These are phyloP conservation scores for Triops longicaudatus DNA, from an alignment of 1,140 invertebrate species.

Conservation along the genomic window DNA sequence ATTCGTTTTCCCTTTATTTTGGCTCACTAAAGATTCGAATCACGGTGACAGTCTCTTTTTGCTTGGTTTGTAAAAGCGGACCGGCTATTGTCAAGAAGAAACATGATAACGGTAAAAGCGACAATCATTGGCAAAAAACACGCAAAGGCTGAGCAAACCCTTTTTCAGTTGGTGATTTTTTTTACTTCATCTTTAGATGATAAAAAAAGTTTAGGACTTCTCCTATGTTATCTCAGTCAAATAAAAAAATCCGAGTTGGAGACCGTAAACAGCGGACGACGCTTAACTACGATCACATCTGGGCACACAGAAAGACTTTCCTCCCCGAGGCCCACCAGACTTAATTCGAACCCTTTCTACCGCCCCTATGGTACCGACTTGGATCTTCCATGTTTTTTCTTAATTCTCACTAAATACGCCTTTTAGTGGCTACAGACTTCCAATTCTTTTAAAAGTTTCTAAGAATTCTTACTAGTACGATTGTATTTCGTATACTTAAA, in stretches of 20 bases:
- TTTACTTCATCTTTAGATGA: background rate
- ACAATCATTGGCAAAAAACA: slow-evolving; percentile 7
- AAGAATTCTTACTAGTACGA: too few relatives aligned
- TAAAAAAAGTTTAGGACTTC: too few relatives aligned
- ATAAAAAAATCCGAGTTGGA: background rate
- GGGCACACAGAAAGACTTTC: background rate
- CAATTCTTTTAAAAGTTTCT: too few relatives aligned
- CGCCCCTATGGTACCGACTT: background rate
- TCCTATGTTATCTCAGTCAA: too few relatives aligned
- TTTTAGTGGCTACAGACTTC: too few relatives aligned
- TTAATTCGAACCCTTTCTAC: background rate
- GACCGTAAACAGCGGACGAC: background rate
- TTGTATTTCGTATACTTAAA: too few relatives aligned
- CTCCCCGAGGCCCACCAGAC: background rate
- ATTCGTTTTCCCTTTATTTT: too few relatives aligned
- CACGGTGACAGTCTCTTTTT: background rate
- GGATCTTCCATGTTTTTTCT: background rate
- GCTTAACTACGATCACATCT: background rate
- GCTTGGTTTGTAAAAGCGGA: background rate
- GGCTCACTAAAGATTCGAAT: background rate
- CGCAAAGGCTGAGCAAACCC: slow-evolving; percentile 10
- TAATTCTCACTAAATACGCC: too few relatives aligned
- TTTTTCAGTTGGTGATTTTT: background rate
- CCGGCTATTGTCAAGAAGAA: slow-evolving; percentile 4
- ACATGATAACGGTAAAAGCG: slow-evolving; percentile 4